Evolutionary conservation across 2,888 invertebrate species (phyloP).

Genomic region (Celastrina argiolus): DNA sequence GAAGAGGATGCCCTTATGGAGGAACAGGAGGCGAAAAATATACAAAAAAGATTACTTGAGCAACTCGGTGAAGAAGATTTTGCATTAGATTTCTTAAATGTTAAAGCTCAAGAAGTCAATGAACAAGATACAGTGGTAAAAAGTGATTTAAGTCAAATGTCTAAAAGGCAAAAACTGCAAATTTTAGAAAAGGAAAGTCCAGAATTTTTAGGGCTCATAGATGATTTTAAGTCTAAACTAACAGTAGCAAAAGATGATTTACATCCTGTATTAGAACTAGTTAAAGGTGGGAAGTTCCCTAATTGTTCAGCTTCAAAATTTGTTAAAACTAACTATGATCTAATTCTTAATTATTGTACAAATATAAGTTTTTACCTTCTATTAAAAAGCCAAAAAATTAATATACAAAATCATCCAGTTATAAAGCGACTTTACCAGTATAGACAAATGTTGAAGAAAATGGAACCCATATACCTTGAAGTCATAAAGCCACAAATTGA

Average conservation of each 20-base stretch:
- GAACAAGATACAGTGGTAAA: slow-evolving; percentile 80
- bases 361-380: slow-evolving; percentile 92
- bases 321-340: slow-evolving; percentile 82
- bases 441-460: slow-evolving; percentile 84
- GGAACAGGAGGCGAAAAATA: slow-evolving; percentile 88
- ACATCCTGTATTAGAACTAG: slow-evolving; percentile 81
- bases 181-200: slow-evolving; percentile 91
- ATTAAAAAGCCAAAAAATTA: slow-evolving; percentile 85
- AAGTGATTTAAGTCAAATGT: slow-evolving; percentile 86
- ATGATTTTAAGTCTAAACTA: slow-evolving; percentile 87
- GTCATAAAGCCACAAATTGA: slow-evolving; percentile 83
- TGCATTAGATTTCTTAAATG: slow-evolving; percentile 76
- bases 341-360: slow-evolving; percentile 88
- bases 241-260: slow-evolving; percentile 81
- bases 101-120: slow-evolving; percentile 56
- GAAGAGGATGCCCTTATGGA: slow-evolving; percentile 86
- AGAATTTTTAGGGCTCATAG: slow-evolving; percentile 87
- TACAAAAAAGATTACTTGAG: slow-evolving; percentile 86
- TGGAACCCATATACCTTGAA: slow-evolving; percentile 83
- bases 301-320: slow-evolving; percentile 82
- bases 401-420: slow-evolving; percentile 91
- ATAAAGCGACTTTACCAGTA: slow-evolving; percentile 90
- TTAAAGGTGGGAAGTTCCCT: slow-evolving; percentile 80
- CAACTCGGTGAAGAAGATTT: slow-evolving; percentile 89
- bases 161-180: slow-evolving; percentile 85